Conservation (phyloP, 1,140 invertebrate species). For the Drosophila baimaii region DNA sequence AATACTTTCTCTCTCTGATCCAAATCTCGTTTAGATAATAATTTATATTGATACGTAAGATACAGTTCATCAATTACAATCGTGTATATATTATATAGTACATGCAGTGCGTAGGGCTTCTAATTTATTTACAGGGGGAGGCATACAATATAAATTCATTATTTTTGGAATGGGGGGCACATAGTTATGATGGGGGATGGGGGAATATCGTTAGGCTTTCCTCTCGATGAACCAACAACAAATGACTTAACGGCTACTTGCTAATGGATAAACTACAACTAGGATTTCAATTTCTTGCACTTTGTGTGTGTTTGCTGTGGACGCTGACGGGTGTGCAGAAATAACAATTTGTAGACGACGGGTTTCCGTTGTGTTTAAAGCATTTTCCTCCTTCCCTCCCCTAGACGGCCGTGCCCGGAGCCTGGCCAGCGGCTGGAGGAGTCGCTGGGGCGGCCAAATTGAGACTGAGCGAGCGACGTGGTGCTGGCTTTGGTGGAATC, state of each 20-base stretch:
- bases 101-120: constrained; percentile 47
- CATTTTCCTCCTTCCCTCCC: constrained; percentile 52
- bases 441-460: constrained; percentile 1
- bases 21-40: constrained; percentile 37
- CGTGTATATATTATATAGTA: constrained; percentile 47
- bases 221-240: constrained; percentile 74
- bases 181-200: constrained; percentile 26
- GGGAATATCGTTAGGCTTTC: constrained; percentile 70
- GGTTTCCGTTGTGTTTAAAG: constrained; percentile 53
- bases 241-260: constrained; percentile 58
- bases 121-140: constrained; percentile 44
- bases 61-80: constrained; percentile 49
- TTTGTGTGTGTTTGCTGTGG: constrained; percentile 47
- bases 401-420: constrained; percentile 35
- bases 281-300: constrained; percentile 67
- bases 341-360: constrained; percentile 67
- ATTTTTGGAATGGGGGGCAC: constrained; percentile 26
- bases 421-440: constrained; percentile 25
- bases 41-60: constrained; percentile 55
- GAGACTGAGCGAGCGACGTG: constrained; percentile 60
- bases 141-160: constrained; percentile 55
- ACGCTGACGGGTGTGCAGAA: constrained; percentile 69
- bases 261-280: constrained; percentile 59
- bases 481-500: constrained; percentile 76
- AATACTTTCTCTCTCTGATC: not conserved